phyloP scores from a whole-genome alignment of 1,140 invertebrate species.

The Hyposmocoma kahamanoa region DNA sequence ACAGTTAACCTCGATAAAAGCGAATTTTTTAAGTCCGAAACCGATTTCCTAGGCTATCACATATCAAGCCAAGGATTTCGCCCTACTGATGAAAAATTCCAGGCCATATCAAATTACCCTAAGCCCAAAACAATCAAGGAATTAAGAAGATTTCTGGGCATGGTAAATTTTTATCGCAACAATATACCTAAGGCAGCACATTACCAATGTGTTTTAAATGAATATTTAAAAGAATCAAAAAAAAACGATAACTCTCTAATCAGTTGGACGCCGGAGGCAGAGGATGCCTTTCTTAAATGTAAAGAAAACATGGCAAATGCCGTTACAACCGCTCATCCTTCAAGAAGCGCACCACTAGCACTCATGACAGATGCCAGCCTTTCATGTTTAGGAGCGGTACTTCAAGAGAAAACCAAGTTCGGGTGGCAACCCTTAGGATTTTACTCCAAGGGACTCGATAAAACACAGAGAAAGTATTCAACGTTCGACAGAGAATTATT shows the following conservation, averaged over 20 bases:
- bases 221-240: not conserved
- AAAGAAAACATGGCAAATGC: constrained; percentile 3
- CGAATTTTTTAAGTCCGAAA: not conserved
- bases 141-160: constrained; percentile 33
- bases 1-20: constrained; percentile 17
- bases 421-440: constrained; percentile 45
- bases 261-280: constrained; percentile 3
- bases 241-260: constrained; percentile 8
- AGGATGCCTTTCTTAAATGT: constrained; percentile 5
- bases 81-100: constrained; percentile 8
- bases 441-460: constrained; percentile 37
- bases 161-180: constrained; percentile 30
- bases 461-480: too few species aligned
- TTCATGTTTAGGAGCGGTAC: constrained; percentile 31
- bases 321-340: constrained; percentile 2
- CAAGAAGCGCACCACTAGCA: constrained; percentile 3
- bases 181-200: constrained; percentile 26
- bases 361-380: constrained; percentile 39
- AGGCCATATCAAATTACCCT: constrained; percentile 18
- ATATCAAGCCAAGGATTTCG: not conserved
- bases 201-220: constrained; percentile 1
- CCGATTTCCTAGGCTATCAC: constrained; percentile 5
- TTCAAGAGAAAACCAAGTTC: constrained; percentile 33
- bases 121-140: constrained; percentile 17
- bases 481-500: constrained; percentile 12